Conservation (phyloP, 2,113 vertebrate species). For the Archilochus colubris region DNA sequence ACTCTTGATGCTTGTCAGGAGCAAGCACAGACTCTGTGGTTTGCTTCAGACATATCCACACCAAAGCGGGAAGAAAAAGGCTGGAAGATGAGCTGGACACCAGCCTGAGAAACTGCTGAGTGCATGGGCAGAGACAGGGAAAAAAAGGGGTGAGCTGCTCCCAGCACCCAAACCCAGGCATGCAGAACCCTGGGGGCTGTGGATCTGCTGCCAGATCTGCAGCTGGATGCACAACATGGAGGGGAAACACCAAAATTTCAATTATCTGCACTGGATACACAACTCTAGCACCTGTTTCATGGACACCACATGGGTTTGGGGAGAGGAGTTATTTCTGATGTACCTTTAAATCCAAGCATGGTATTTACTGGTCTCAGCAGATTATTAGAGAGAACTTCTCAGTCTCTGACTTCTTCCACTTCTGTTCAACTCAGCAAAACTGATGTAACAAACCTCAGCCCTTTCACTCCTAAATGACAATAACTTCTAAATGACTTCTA, state of each 20-base stretch:
- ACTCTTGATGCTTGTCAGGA: background rate
- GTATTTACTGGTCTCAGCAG: background rate
- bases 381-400: background rate
- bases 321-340: background rate
- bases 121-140: background rate
- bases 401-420: background rate
- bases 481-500: too few species aligned
- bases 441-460: background rate
- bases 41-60: rapidly evolving
- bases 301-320: background rate
- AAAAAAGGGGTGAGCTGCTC: background rate
- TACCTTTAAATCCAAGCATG: background rate
- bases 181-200: background rate
- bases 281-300: too few species aligned
- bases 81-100: background rate
- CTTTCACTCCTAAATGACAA: background rate
- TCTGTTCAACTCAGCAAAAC: background rate
- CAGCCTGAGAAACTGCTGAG: background rate
- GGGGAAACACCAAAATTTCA: background rate
- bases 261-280: background rate
- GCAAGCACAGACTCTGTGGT: background rate
- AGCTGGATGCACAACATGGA: rapidly evolving
- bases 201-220: background rate
- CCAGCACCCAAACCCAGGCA: rapidly evolving
- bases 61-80: rapidly evolving